Base-by-base conservation (phyloP, 2,888 invertebrate species). In the Lamproptera curius region DNA sequence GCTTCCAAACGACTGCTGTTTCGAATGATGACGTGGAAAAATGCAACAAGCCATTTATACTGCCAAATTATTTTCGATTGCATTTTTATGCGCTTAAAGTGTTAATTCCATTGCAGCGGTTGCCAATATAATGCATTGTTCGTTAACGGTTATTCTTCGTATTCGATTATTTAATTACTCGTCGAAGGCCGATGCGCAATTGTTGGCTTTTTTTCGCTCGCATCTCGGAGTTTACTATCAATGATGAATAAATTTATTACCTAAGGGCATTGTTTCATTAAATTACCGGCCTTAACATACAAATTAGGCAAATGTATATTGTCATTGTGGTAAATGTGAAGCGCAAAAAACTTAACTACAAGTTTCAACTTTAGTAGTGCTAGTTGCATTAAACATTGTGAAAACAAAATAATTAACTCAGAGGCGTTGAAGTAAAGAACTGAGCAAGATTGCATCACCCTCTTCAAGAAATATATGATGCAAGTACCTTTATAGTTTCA, bases 161-260 rank as follows among this genome's bases (percentile, higher is more conserved):
- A 59, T 60, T 63, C 59, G 63, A 66, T 67, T 62, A 66, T 65
- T 57, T 59, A 68, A 67, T 65, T 63, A 64, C 42, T 54, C 59
- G 55, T 56, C 55, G 61, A 59, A 57, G 56, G 58, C 59, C 55
- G 53, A 44, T 38, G 43, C 41, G 56, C 57, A 51, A 59, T 62
- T 63, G 59, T 63, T 31, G n/a, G 9, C 13, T 28, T 49, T 61
- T 55, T 58, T 59, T 59, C 57, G 37, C 31, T 31, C 23, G 33
- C 51, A 36, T 31, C 42, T 26, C 26, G n/a, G 35, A 43, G 13
- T 40, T 40, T 15, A 33, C 45, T 20, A 16, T 16, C 15, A 42
- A 42, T 47, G 37, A 46, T 31, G 14, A 42, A 46, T 46, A 28
- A 33, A 43, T 49, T 44, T 38, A 38, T 51, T 46, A 38, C 36